Evolutionary conservation across 2,797 vertebrate species (phyloP).

Genomic region (Myotis findleyi): DNA sequence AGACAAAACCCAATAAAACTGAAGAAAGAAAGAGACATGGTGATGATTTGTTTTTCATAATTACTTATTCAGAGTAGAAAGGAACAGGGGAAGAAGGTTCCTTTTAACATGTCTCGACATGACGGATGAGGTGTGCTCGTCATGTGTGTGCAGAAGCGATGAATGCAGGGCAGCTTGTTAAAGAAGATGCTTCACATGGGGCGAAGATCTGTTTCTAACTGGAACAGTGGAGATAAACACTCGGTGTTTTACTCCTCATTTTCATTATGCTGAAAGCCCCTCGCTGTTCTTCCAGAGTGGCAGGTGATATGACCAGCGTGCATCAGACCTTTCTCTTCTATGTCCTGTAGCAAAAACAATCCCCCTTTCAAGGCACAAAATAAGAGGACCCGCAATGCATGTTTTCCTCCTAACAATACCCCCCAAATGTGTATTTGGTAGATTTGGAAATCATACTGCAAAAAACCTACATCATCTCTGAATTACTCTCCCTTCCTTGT

Average conservation of each 20-base stretch:
- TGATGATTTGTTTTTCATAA: conserved; percentile 76
- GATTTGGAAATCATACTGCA: neutral
- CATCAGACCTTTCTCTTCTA: conserved; percentile 24
- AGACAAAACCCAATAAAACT: conserved; percentile 73
- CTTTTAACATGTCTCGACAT: conserved; percentile 72
- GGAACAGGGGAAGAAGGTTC: conserved; percentile 60
- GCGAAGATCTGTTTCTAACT: conserved; percentile 56
- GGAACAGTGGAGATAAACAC: conserved; percentile 61
- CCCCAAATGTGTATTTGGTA: neutral
- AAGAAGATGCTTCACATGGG: neutral
- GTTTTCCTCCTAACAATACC: neutral
- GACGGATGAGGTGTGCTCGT: conserved; percentile 63
- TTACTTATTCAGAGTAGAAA: conserved; percentile 76
- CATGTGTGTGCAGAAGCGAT: neutral
- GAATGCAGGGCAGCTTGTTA: neutral
- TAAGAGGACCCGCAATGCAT: neutral
- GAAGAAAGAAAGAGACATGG: conserved; percentile 71
- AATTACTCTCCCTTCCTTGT: neutral
- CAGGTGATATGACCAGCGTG: conserved; percentile 44
- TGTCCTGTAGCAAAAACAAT: conserved; percentile 31
- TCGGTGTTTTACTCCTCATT: neutral
- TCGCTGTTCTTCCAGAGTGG: neutral
- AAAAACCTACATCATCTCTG: neutral
- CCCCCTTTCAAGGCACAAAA: neutral
- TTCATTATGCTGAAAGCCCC: neutral